Conservation (phyloP, 2,113 vertebrate genomes). For the Anolis sagrei region DNA sequence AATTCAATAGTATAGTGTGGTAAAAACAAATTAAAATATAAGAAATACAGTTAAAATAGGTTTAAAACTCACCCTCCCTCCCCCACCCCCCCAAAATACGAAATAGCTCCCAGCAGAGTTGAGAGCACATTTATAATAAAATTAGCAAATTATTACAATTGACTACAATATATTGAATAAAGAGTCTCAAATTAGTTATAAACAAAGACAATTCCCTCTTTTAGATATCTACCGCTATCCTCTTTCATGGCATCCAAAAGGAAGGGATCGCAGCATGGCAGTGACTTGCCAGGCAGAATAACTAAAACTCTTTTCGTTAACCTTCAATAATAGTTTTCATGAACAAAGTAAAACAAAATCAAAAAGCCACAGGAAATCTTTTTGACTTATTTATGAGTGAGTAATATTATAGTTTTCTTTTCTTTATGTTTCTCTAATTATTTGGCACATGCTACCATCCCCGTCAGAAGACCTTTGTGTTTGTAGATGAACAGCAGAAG, state of each 20-base stretch:
- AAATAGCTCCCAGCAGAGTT: no score
- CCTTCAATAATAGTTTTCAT: neutral
- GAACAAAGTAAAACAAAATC: neutral
- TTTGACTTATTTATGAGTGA: conserved; percentile 9
- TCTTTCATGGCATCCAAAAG: neutral
- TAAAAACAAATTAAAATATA: no score
- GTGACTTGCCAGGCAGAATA: neutral
- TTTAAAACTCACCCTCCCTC: no score
- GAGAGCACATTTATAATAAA: no score
- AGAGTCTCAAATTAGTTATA: no score
- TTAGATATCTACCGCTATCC: neutral
- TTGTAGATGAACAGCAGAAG: neutral
- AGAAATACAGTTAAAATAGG: no score
- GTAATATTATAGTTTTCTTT: neutral
- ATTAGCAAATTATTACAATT: no score
- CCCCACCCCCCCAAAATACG: no score
- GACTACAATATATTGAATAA: no score
- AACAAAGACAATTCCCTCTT: neutral
- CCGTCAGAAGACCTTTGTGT: neutral
- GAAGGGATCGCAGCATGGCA: neutral
- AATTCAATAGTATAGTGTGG: no score
- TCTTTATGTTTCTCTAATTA: conserved; percentile 8
- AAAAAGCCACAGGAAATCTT: neutral
- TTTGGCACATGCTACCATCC: neutral
- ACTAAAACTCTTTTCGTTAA: neutral